These are phyloP conservation scores for Nylanderia fulva DNA, from an alignment of 1,140 invertebrate genomes.

Conservation along the genomic window DNA sequence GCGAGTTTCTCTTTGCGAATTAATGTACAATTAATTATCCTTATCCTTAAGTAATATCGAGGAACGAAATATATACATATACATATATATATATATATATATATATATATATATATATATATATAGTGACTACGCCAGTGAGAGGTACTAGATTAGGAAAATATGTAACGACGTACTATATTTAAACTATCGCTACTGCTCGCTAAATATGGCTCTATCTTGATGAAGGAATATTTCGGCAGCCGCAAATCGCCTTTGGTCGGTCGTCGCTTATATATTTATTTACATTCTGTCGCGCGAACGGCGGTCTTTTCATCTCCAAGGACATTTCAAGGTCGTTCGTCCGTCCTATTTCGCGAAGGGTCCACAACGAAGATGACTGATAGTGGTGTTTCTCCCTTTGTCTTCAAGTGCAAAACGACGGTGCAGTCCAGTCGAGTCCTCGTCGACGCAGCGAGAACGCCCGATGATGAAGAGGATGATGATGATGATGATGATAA, in stretches of 20 bases:
- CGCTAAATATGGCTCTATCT: constrained; percentile 22
- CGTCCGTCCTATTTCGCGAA: neutral
- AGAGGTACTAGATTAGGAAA: constrained; percentile 46
- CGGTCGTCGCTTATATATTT: constrained; percentile 41
- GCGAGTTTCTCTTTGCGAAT: constrained; percentile 31
- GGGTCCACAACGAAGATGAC: neutral
- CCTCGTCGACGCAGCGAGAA: neutral
- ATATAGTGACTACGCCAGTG: constrained; percentile 40
- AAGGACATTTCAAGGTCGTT: neutral
- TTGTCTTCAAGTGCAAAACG: constrained; percentile 1
- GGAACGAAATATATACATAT: constrained; percentile 51
- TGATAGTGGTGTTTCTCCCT: neutral
- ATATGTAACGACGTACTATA: neutral
- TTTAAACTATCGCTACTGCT: neutral
- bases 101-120: too few relatives aligned
- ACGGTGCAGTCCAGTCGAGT: neutral
- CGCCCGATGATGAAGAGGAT: too few relatives aligned
- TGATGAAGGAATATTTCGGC: constrained; percentile 61
- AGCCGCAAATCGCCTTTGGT: constrained; percentile 34
- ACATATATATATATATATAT: too few relatives aligned
- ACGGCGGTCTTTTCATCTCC: neutral
- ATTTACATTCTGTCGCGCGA: constrained; percentile 14
- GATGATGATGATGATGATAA: too few relatives aligned
- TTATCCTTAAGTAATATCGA: constrained; percentile 61
- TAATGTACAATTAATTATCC: constrained; percentile 25